phyloP scores from a whole-genome alignment of 1,140 invertebrate species.

The Agrilus planipennis region DNA sequence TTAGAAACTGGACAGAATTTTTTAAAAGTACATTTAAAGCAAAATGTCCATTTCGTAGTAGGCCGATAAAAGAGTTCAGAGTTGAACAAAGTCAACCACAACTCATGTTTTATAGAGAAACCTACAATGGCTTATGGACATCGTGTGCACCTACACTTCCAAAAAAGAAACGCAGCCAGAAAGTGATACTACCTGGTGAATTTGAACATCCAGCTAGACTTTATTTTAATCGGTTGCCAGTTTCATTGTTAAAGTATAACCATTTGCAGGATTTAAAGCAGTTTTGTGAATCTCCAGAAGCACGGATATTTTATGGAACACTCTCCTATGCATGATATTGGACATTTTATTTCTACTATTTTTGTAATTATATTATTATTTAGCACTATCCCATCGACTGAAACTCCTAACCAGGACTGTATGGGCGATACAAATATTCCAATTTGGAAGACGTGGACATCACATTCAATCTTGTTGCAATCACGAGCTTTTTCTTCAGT shows the following conservation, averaged over 20 bases:
- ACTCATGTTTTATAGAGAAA: background rate
- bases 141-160: background rate
- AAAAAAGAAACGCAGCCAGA: background rate
- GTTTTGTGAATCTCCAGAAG: too few species aligned
- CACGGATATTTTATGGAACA: too few species aligned
- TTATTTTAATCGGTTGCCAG: background rate
- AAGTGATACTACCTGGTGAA: background rate
- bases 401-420: too few species aligned
- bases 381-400: too few species aligned
- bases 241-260: background rate
- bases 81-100: background rate
- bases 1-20: background rate
- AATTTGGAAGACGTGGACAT: too few species aligned
- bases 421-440: too few species aligned
- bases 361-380: too few species aligned
- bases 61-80: background rate
- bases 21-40: background rate
- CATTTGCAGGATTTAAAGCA: background rate
- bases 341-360: too few species aligned
- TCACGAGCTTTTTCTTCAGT: too few species aligned
- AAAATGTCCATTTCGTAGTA: constrained; percentile 3
- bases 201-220: background rate
- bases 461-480: too few species aligned
- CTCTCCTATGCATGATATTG: too few species aligned
- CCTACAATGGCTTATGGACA: constrained; percentile 1